Conservation (phyloP, 2,797 vertebrate genomes). For the Holocentrus rufus region DNA sequence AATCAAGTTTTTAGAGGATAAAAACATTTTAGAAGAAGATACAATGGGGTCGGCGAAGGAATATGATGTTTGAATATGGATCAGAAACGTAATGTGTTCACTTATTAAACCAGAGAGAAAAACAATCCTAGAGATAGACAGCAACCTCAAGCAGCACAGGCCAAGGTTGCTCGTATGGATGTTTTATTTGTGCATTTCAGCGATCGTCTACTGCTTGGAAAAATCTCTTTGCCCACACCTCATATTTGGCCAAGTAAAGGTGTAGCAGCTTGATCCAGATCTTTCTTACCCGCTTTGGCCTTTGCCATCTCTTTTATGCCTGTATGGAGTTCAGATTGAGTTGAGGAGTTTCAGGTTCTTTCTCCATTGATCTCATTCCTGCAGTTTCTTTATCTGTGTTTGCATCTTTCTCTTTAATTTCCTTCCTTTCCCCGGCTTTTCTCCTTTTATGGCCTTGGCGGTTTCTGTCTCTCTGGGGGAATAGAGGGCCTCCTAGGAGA, state of each 20-base stretch:
- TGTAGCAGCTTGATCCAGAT: not conserved
- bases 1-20: too few species aligned
- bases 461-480: slow-evolving; percentile 39
- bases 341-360: not conserved
- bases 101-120: not conserved
- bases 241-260: not conserved
- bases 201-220: not conserved
- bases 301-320: not conserved
- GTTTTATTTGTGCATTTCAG: too few species aligned
- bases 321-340: not conserved
- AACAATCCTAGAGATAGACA: not conserved
- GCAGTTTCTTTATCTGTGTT: slow-evolving; percentile 39
- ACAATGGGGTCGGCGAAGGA: not conserved
- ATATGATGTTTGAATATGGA: too few species aligned
- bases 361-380: not conserved
- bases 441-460: slow-evolving; percentile 62
- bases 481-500: slow-evolving; percentile 1
- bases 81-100: too few species aligned
- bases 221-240: not conserved
- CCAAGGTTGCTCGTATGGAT: not conserved
- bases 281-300: not conserved
- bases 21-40: not conserved
- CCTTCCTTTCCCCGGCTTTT: slow-evolving; percentile 35
- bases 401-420: slow-evolving; percentile 40
- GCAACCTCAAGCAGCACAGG: not conserved